Base-by-base conservation (phyloP, 2,888 invertebrate species). In the Acleris sparsana region DNA sequence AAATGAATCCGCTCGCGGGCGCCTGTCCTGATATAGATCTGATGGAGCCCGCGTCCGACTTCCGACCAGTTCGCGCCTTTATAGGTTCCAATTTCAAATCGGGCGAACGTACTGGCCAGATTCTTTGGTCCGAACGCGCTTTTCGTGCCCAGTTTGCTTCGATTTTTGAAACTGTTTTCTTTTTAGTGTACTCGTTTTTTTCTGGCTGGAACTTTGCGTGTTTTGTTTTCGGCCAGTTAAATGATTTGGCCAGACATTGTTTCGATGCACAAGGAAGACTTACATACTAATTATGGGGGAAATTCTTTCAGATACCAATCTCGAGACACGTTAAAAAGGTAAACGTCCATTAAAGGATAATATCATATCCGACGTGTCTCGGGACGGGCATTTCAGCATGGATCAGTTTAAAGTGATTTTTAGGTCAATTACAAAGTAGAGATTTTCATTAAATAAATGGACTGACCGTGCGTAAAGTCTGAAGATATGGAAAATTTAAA, bases 1-100 rank as follows among this genome's bases (percentile, higher is more conserved):
- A 91, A 91, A 91, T 91, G 90, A 91, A 91, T 88, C 85, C 87
- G 86, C 83, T 85, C 83, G 87, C 86, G 85, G 62, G 84, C 87
- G 85, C 85, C 87, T 85, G 84, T 83, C 81, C 79, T 86, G 91
- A 91, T 91, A 91, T 80, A 80, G 90, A 91, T 91, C 91, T 89
- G 89, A 89, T 90, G 86, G 88, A 88, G 86, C 81, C 76, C 82
- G 80, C 82, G 85, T 85, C 84, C 83, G 84, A 87, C 88, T 84
- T 89, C 89, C 90, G 89, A 87, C 80, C 80, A 84, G 84, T 86
- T 87, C 85, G 86, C 86, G 88, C 87, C 82, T 90, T 91, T 89
- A 89, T 87, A 83, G 85, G 79, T 88, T 89, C 87, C 87, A 89
- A 88, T 89, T 89, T 88, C 82, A 81, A 86, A 87, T 86, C 83